phyloP scores from a whole-genome alignment of 1,140 invertebrate genomes.

The Bombus polaris region DNA sequence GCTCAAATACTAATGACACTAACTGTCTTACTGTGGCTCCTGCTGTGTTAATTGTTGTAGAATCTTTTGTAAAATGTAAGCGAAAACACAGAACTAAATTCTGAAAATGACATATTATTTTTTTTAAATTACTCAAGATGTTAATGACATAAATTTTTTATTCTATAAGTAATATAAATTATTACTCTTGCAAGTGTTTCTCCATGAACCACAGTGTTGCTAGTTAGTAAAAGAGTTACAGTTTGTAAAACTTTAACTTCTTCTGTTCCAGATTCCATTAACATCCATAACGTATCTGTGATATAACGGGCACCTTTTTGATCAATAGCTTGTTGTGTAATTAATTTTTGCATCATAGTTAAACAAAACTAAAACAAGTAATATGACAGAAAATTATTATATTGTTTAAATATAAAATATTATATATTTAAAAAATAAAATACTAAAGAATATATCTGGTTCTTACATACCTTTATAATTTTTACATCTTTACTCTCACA shows the following conservation, averaged over 20 bases:
- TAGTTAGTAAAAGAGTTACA: constrained; percentile 96
- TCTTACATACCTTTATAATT: constrained; percentile 90
- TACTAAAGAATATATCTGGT: background rate
- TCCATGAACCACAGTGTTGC: constrained; percentile 96
- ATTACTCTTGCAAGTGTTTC: constrained; percentile 94
- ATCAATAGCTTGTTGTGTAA: constrained; percentile 92
- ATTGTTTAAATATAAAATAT: constrained; percentile 39
- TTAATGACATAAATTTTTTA: background rate
- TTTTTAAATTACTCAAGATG: background rate
- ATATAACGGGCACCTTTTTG: constrained; percentile 95
- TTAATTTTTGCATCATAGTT: constrained; percentile 93
- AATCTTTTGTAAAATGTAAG: constrained; percentile 96
- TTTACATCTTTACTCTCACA: constrained; percentile 99
- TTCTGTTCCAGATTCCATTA: constrained; percentile 96
- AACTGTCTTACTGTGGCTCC: constrained; percentile 98
- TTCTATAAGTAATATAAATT: constrained; percentile 32
- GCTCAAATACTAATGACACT: constrained; percentile 98
- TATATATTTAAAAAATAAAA: background rate
- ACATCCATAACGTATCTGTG: constrained; percentile 95
- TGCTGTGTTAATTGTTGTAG: constrained; percentile 97
- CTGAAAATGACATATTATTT: constrained; percentile 82
- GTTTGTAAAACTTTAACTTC: constrained; percentile 99
- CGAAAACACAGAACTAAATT: constrained; percentile 98
- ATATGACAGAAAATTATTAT: constrained; percentile 18
- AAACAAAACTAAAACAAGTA: constrained; percentile 90